Conservation (phyloP, 1,140 invertebrate species). For the Papilio helenus region DNA sequence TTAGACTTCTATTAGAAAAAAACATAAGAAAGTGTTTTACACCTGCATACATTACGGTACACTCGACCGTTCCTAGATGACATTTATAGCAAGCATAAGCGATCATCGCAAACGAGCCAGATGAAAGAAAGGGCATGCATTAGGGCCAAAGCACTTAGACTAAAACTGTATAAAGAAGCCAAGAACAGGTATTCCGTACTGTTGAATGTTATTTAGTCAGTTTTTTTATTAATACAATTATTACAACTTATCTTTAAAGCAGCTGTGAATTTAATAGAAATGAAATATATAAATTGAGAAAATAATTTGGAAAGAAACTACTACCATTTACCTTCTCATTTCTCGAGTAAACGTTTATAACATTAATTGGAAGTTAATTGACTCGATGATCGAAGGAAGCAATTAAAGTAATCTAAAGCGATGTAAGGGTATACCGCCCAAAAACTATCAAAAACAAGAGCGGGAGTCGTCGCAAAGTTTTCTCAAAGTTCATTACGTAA, state of each 20-base stretch:
- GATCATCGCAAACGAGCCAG: background rate
- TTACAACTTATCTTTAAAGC: too few relatives aligned
- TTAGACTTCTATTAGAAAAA: background rate
- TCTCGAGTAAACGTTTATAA: background rate
- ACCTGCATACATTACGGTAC: background rate
- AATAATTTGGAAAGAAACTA: constrained; percentile 3
- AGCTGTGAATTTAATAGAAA: too few relatives aligned
- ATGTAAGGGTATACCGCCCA: constrained; percentile 20
- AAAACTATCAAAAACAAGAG: constrained; percentile 24
- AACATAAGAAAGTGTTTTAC: background rate
- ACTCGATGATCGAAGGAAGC: constrained; percentile 4
- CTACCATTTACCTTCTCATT: background rate
- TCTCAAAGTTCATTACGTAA: constrained; percentile 23
- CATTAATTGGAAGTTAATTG: constrained; percentile 1
- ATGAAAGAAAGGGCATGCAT: constrained; percentile 9
- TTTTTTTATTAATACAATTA: too few relatives aligned
- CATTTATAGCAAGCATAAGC: background rate
- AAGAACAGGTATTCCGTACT: background rate
- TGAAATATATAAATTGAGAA: background rate
- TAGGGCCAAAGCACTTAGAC: background rate
- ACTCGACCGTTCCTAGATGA: background rate
- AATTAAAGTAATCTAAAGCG: constrained; percentile 14
- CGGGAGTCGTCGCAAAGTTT: background rate
- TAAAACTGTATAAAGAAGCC: background rate
- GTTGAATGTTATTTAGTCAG: background rate